These are phyloP conservation scores for Xestia sexstrigata DNA, from an alignment of 2,888 invertebrate genomes.

Conservation along the genomic window DNA sequence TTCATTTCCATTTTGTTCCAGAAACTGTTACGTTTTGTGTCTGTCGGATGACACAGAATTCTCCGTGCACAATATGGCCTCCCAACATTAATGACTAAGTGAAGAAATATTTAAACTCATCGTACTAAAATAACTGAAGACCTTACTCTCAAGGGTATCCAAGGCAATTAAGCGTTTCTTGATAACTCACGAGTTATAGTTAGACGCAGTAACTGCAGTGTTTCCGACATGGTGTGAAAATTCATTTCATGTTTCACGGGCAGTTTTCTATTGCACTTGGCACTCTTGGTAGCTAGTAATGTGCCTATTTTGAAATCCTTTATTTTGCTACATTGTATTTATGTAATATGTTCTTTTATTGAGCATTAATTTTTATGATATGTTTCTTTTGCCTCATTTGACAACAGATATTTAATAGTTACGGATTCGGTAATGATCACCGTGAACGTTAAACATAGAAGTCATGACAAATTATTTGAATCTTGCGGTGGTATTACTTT, in stretches of 20 bases:
- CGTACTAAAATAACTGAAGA: slow-evolving; percentile 42
- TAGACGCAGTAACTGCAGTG: slow-evolving; percentile 15
- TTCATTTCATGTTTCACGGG: slow-evolving; percentile 40
- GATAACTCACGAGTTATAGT: slow-evolving; percentile 34
- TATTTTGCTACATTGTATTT: not conserved
- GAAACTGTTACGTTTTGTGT: not conserved
- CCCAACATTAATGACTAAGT: slow-evolving; percentile 29
- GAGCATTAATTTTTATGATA: not conserved
- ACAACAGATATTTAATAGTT: slow-evolving; percentile 10
- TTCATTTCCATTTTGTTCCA: not conserved
- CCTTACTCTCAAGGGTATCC: slow-evolving; percentile 38
- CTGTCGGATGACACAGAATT: not conserved
- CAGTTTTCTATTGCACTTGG: slow-evolving; percentile 47
- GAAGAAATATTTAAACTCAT: slow-evolving; percentile 23
- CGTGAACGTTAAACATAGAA: not conserved
- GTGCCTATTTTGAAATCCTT: slow-evolving; percentile 17
- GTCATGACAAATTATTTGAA: not conserved
- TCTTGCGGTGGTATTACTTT: not conserved
- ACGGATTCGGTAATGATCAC: not conserved
- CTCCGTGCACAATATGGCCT: not conserved
- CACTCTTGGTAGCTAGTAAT: slow-evolving; percentile 41
- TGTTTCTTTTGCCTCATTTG: not conserved
- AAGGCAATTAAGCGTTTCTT: slow-evolving; percentile 19
- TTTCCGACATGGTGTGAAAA: slow-evolving; percentile 40
- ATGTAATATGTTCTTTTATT: not conserved